These are phyloP conservation scores for Microctenopoma lineatum DNA, from an alignment of 2,797 vertebrate genomes.

Conservation along the genomic window DNA sequence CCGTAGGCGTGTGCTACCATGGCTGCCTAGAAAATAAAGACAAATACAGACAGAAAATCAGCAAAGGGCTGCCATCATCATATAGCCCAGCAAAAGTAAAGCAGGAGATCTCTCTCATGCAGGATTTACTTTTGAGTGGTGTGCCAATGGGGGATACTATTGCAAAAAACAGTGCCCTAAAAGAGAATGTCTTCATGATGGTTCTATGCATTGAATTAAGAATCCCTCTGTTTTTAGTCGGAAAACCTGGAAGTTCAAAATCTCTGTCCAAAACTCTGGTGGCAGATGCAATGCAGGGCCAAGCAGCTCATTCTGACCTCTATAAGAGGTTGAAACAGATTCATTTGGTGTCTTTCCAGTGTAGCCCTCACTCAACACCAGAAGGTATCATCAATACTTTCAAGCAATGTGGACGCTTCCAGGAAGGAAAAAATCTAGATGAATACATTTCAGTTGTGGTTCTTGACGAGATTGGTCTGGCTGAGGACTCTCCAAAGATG, in stretches of 20 bases:
- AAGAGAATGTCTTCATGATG: conserved; percentile 99
- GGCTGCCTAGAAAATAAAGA: conserved; percentile 90
- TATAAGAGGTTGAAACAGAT: conserved; percentile 92
- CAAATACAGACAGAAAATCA: conserved; percentile 82
- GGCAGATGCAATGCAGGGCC: conserved; percentile 96
- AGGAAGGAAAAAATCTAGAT: conserved; percentile 92
- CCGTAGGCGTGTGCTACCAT: conserved; percentile 93
- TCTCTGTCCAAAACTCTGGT: conserved; percentile 97
- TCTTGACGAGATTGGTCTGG: conserved; percentile 95
- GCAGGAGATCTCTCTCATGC: conserved; percentile 88
- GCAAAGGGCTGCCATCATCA: conserved; percentile 72
- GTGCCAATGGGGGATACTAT: conserved; percentile 89
- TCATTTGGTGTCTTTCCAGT: conserved; percentile 97
- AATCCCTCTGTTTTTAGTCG: conserved; percentile 96
- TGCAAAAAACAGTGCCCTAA: conserved; percentile 92
- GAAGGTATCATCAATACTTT: conserved; percentile 97
- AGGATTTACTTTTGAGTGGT: conserved; percentile 90
- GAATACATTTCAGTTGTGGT: conserved; percentile 97
- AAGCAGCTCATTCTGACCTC: conserved; percentile 89
- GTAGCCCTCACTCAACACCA: conserved; percentile 96
- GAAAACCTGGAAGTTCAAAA: conserved; percentile 98
- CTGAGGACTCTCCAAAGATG: conserved; percentile 97
- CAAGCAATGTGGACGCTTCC: conserved; percentile 94
- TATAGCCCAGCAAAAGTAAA: conserved; percentile 78
- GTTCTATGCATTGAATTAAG: conserved; percentile 94